Evolutionary conservation across 2,888 invertebrate genomes (phyloP).

Genomic region (Octodonta nipae): DNA sequence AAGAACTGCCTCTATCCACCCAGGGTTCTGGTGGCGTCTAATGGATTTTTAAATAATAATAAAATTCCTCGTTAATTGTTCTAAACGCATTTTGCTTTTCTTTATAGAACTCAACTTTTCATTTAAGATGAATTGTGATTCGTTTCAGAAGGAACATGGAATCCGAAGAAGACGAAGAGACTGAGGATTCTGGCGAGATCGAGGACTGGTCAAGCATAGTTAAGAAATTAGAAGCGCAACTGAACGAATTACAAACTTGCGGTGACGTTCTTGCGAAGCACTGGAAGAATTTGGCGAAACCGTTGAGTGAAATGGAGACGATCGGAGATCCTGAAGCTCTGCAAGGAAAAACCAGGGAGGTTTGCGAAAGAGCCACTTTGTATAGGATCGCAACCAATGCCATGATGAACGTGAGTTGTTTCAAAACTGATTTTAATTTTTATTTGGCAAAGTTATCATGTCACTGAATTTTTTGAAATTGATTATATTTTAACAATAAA

Average conservation of each 20-base stretch:
- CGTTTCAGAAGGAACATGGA: constrained; percentile 50
- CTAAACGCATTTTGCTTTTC: no score
- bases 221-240: constrained; percentile 59
- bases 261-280: constrained; percentile 82
- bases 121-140: no score
- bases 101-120: no score
- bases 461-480: no score
- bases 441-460: no score
- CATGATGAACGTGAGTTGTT: constrained; percentile 79
- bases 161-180: constrained; percentile 54
- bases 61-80: no score
- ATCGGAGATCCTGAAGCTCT: constrained; percentile 36
- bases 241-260: constrained; percentile 85
- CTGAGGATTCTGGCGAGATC: constrained; percentile 39
- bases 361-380: constrained; percentile 86
- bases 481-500: no score
- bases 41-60: no score
- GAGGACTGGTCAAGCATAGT: constrained; percentile 49
- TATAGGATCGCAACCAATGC: constrained; percentile 91
- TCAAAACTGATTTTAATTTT: no score
- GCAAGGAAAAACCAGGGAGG: constrained; percentile 69
- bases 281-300: constrained; percentile 69
- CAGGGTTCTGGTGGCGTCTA: no score
- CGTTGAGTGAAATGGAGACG: constrained; percentile 64
- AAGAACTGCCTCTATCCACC: no score